Conservation (phyloP, 2,113 vertebrate species). For the Clupea harengus region DNA sequence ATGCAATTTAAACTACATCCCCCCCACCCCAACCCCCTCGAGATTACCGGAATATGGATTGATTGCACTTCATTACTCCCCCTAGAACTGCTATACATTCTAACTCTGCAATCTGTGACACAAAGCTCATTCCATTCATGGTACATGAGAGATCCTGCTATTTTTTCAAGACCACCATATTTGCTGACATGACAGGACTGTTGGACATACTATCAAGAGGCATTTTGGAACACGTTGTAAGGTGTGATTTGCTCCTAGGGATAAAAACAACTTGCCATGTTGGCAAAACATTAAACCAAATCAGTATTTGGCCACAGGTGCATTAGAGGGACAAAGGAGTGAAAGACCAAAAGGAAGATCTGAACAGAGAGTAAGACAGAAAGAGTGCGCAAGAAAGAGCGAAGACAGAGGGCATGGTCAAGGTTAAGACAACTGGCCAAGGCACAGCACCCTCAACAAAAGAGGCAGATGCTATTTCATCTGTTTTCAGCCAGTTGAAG, state of each 20-base stretch:
- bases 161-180: too few species aligned
- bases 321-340: not conserved
- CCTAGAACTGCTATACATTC: not conserved
- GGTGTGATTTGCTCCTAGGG: not conserved
- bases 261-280: not conserved
- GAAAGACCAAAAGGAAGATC: not conserved
- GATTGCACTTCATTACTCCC: not conserved
- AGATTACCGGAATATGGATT: not conserved
- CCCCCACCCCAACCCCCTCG: too few species aligned
- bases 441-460: not conserved
- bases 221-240: not conserved
- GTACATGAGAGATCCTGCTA: too few species aligned
- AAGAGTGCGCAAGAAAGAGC: not conserved
- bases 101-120: not conserved
- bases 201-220: not conserved
- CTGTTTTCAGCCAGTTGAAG: not conserved
- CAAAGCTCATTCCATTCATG: too few species aligned
- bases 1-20: not conserved
- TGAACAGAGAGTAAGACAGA: not conserved
- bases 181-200: not conserved
- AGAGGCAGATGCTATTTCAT: not conserved
- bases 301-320: not conserved
- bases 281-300: not conserved
- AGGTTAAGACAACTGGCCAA: not conserved
- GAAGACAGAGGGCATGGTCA: not conserved